These are phyloP conservation scores for Sebastes oblongus DNA, from an alignment of 2,797 vertebrate genomes.

Conservation along the genomic window DNA sequence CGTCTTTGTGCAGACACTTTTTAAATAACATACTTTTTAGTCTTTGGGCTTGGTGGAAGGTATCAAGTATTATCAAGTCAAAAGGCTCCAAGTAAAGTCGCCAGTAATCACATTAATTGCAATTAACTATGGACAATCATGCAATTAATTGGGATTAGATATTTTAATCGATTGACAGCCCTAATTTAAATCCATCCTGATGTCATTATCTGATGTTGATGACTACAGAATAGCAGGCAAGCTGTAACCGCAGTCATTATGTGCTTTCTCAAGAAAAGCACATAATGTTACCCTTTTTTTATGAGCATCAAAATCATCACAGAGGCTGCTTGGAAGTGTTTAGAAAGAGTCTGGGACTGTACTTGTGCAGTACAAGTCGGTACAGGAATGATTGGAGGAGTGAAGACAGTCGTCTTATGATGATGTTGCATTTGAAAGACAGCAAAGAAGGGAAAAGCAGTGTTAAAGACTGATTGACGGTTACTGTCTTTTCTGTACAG, in stretches of 20 bases:
- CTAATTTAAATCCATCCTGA: neutral
- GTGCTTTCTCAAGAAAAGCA: neutral
- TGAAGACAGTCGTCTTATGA: neutral
- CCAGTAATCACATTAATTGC: too few relatives aligned
- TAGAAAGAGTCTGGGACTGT: neutral
- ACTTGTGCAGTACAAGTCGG: neutral
- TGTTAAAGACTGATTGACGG: neutral
- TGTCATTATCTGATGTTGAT: neutral
- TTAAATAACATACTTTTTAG: too few relatives aligned
- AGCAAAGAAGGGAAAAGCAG: neutral
- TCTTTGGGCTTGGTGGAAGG: too few relatives aligned
- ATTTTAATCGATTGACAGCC: too few relatives aligned
- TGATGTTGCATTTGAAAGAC: neutral
- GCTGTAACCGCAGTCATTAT: too few relatives aligned
- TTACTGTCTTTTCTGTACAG: too few relatives aligned
- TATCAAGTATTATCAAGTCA: too few relatives aligned
- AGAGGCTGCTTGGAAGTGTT: neutral
- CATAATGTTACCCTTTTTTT: neutral
- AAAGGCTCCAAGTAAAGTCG: too few relatives aligned
- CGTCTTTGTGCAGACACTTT: too few relatives aligned
- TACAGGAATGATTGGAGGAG: constrained; percentile 11
- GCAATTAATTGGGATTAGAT: too few relatives aligned
- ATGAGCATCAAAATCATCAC: neutral
- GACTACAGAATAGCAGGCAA: too few relatives aligned
- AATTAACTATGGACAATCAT: too few relatives aligned